A percentile compares a stretch with the other conserved stretches of the same genome.
Evolutionary conservation across 2,888 invertebrate species (phyloP).

Genomic region (Meteorus colon): DNA sequence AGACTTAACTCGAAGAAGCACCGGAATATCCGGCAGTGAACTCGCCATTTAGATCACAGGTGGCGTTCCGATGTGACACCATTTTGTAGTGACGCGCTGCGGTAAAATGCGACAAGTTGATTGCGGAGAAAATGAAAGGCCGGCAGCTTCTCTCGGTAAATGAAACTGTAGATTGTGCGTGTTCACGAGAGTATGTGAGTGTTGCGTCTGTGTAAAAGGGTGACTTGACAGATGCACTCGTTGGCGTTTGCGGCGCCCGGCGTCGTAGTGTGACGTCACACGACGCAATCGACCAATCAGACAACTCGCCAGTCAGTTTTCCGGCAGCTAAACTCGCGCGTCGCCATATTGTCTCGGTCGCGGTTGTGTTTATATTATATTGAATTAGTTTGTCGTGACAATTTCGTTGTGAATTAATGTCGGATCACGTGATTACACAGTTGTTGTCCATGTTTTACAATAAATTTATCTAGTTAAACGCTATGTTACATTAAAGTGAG

Average conservation of each 20-base stretch:
- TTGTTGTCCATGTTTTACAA: constrained; percentile 15
- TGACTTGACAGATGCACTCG: constrained; percentile 36
- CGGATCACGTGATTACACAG: not conserved
- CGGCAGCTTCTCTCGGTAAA: not conserved
- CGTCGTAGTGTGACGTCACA: constrained; percentile 75
- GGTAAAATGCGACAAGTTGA: not conserved
- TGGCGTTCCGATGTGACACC: not conserved
- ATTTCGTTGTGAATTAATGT: constrained; percentile 47
- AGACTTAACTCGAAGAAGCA: no score
- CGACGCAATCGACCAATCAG: constrained; percentile 78
- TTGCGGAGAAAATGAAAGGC: not conserved
- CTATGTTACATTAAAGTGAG: not conserved
- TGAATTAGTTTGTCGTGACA: constrained; percentile 60
- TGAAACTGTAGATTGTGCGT: not conserved
- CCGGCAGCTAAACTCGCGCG: constrained; percentile 66
- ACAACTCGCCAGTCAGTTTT: constrained; percentile 74
- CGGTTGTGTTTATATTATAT: constrained; percentile 62
- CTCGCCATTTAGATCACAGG: not conserved
- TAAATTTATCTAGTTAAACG: constrained; percentile 4
- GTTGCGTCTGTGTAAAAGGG: constrained; percentile 13
- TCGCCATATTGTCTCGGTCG: constrained; percentile 65
- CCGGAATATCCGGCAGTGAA: no score
- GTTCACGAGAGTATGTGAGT: not conserved
- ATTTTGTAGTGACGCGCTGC: not conserved
- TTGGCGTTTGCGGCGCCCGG: constrained; percentile 50